phyloP scores from a whole-genome alignment of 2,888 invertebrate genomes.

The Augochlorella aurata region DNA sequence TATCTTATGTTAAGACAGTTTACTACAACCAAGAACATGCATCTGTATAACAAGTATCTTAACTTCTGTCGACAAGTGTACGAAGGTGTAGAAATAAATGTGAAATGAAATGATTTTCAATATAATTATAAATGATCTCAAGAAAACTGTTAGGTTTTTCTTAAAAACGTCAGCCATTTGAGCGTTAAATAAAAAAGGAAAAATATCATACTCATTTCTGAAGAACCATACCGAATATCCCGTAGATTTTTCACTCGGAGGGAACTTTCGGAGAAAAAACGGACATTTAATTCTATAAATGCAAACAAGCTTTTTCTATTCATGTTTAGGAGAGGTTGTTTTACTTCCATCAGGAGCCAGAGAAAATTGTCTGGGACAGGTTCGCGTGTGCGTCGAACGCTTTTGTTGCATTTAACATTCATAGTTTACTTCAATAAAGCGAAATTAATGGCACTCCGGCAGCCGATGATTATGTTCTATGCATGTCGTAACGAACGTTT shows the following conservation, averaged over 20 bases:
- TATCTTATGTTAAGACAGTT: no score
- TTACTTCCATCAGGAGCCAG: neutral
- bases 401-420: neutral
- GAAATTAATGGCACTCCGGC: conserved; percentile 15
- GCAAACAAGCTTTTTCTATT: neutral
- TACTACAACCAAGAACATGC: no score
- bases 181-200: no score
- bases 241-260: neutral
- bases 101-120: no score
- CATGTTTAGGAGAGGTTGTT: neutral
- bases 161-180: no score
- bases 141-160: no score
- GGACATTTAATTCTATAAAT: conserved; percentile 4
- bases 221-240: no score
- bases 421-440: conserved; percentile 1
- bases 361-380: neutral
- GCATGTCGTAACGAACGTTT: conserved; percentile 22
- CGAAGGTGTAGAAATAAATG: no score
- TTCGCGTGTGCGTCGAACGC: neutral
- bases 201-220: no score
- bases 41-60: no score
- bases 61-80: no score
- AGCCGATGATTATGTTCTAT: conserved; percentile 6
- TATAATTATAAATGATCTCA: no score
- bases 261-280: neutral